These are phyloP conservation scores for Smithornis capensis DNA, from an alignment of 2,113 vertebrate genomes.

Conservation along the genomic window DNA sequence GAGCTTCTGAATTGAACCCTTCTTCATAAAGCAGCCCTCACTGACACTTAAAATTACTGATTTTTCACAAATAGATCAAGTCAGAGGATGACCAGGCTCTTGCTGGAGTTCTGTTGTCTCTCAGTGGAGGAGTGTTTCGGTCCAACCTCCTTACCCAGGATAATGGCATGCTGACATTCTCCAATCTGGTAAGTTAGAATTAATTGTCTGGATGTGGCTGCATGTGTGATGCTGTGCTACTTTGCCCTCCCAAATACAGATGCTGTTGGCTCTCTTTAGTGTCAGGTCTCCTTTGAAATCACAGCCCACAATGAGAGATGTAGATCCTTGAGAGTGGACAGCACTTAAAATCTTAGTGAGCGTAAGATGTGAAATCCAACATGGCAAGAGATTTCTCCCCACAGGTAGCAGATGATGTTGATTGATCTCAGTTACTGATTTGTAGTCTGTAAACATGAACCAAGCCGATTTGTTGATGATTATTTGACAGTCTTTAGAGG, in stretches of 20 bases:
- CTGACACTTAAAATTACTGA: background rate
- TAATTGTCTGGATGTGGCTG: background rate
- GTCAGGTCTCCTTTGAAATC: background rate
- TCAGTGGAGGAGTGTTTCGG: conserved; percentile 93
- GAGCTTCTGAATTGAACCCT: background rate
- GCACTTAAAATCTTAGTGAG: background rate
- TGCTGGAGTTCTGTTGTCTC: conserved; percentile 92
- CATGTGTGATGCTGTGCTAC: background rate
- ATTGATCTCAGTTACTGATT: background rate
- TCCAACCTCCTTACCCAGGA: conserved; percentile 96
- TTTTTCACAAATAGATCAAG: conserved; percentile 79
- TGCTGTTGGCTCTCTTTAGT: background rate
- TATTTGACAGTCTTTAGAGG: background rate
- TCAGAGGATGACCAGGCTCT: conserved; percentile 90
- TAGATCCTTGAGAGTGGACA: background rate
- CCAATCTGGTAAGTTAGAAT: conserved; percentile 84
- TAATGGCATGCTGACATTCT: conserved; percentile 90
- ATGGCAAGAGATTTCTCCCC: background rate
- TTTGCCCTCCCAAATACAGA: background rate
- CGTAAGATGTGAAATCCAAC: background rate
- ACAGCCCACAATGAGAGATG: background rate
- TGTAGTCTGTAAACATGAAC: conserved; percentile 5
- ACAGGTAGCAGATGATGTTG: background rate
- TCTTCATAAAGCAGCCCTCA: accelerated
- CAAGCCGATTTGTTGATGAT: background rate